Evolutionary conservation across 2,888 invertebrate genomes (phyloP).

Genomic region (Chalcis sispes): DNA sequence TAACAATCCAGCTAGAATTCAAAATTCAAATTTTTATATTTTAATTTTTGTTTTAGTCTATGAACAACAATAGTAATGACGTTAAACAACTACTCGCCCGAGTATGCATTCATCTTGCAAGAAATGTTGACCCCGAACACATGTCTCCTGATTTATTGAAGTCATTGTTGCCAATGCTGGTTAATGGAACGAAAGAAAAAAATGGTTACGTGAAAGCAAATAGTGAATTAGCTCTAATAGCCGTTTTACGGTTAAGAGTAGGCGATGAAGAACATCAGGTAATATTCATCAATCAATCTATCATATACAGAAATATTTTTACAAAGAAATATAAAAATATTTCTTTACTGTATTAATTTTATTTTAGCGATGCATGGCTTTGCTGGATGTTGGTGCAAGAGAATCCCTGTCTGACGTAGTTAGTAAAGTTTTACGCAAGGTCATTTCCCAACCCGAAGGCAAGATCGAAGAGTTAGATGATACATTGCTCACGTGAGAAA

Average conservation of each 20-base stretch:
- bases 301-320: background rate
- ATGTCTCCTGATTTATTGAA: conserved; percentile 85
- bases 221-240: conserved; percentile 93
- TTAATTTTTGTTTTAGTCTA: conserved; percentile 79
- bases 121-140: conserved; percentile 79
- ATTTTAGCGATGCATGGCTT: conserved; percentile 83
- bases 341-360: conserved; percentile 7
- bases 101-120: conserved; percentile 86
- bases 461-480: conserved; percentile 95
- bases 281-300: conserved; percentile 57
- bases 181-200: conserved; percentile 99
- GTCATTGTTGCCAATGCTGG: conserved; percentile 90
- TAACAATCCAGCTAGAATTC: background rate
- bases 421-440: conserved; percentile 90
- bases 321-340: background rate
- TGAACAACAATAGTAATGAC: conserved; percentile 96
- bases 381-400: conserved; percentile 91
- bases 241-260: conserved; percentile 87
- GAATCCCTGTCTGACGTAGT: conserved; percentile 94
- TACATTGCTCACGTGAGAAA: conserved; percentile 88
- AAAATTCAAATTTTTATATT: background rate
- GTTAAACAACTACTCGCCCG: conserved; percentile 94
- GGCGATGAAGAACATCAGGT: conserved; percentile 86
- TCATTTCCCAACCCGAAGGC: conserved; percentile 85
- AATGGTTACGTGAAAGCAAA: conserved; percentile 96